Percentiles rank a stretch among this genome's conserved stretches.
These are phyloP conservation scores for Poicephalus gulielmi DNA, from an alignment of 2,113 vertebrate genomes.

Conservation along the genomic window DNA sequence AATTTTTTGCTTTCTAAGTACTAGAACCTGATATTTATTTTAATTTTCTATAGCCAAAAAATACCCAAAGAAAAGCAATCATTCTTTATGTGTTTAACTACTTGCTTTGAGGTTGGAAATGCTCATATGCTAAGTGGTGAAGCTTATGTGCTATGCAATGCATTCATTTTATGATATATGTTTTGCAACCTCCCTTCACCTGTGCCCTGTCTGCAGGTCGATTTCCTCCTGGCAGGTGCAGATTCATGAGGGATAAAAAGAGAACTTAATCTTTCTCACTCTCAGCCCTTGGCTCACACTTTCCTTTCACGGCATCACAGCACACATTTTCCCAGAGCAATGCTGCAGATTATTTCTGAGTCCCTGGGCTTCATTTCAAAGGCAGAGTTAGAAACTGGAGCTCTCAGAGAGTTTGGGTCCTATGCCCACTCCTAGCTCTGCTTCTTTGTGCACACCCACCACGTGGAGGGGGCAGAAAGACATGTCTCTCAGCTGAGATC, in stretches of 20 bases:
- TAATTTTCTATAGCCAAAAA: background rate
- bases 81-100: background rate
- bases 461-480: rapidly evolving
- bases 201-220: background rate
- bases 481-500: background rate
- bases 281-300: background rate
- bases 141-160: background rate
- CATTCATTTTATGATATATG: background rate
- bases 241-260: background rate
- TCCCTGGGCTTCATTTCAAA: background rate
- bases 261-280: background rate
- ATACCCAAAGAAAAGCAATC: background rate
- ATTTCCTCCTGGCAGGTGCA: background rate
- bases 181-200: background rate
- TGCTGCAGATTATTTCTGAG: background rate
- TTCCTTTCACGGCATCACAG: background rate
- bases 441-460: background rate
- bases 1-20: background rate
- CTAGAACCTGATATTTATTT: background rate
- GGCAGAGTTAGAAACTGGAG: background rate
- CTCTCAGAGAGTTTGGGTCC: background rate
- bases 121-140: background rate
- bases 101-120: background rate
- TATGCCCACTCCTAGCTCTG: rapidly evolving
- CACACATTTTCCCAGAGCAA: background rate